Evolutionary conservation across 2,113 vertebrate genomes (phyloP).

Genomic region (Lonchura striata): DNA sequence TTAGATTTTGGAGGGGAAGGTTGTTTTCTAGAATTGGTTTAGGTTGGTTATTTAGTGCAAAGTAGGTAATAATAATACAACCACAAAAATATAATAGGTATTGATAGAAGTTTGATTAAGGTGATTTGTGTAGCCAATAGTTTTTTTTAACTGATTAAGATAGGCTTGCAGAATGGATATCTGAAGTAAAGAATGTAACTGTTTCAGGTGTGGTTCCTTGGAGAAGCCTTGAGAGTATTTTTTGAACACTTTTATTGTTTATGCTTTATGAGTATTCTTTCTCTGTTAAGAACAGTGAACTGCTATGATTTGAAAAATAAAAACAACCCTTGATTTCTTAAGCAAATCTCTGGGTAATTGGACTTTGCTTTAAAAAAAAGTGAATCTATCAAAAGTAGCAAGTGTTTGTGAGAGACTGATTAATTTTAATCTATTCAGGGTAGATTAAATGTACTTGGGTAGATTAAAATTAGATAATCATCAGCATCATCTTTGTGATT

Average conservation of each 20-base stretch:
- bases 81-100: constrained; percentile 2
- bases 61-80: constrained; percentile 16
- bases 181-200: background rate
- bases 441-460: background rate
- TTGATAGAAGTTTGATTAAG: constrained; percentile 29
- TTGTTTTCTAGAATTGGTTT: background rate
- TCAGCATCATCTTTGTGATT: constrained; percentile 3
- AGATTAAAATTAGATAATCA: constrained; percentile 28
- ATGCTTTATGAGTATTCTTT: background rate
- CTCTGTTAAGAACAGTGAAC: background rate
- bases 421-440: constrained; percentile 22
- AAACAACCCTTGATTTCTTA: background rate
- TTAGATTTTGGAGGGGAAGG: background rate
- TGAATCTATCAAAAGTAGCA: background rate
- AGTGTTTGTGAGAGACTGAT: constrained; percentile 11
- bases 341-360: background rate
- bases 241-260: background rate
- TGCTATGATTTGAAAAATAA: background rate
- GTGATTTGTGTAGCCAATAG: background rate
- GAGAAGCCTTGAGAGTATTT: background rate
- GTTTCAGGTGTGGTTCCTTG: background rate
- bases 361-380: background rate
- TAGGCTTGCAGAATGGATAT: background rate
- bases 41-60: background rate
- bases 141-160: constrained; percentile 8